A percentile compares a stretch with the other conserved stretches of the same genome.
These are phyloP conservation scores for Anorthoa munda DNA, from an alignment of 2,888 invertebrate genomes.

Conservation along the genomic window DNA sequence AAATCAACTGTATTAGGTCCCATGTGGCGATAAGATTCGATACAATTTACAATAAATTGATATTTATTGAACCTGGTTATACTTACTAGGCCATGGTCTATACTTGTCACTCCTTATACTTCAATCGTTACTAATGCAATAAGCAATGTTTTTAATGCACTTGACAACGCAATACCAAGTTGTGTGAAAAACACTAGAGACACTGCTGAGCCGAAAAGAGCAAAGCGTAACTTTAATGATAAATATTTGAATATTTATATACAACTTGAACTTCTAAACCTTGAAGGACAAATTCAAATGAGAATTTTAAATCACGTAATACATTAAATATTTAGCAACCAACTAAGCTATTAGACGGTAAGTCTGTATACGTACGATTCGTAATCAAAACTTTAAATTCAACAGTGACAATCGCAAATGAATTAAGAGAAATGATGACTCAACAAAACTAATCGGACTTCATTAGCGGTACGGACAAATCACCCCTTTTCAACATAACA, in stretches of 20 bases:
- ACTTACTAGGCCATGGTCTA: slow-evolving; percentile 45
- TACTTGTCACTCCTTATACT: slow-evolving; percentile 33
- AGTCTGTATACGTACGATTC: neutral
- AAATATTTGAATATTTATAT: slow-evolving; percentile 25
- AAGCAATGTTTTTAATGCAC: slow-evolving; percentile 39
- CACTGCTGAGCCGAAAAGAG: slow-evolving; percentile 5
- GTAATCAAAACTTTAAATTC: neutral
- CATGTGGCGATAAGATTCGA: slow-evolving; percentile 33
- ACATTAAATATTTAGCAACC: slow-evolving; percentile 3
- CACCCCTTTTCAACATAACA: slow-evolving; percentile 26
- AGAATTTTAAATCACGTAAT: slow-evolving; percentile 18
- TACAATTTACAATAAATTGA: slow-evolving; percentile 30
- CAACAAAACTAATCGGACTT: neutral
- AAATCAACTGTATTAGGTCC: neutral
- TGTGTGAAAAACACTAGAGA: slow-evolving; percentile 33
- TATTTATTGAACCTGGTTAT: slow-evolving; percentile 33
- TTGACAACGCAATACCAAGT: slow-evolving; percentile 8
- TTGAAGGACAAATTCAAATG: slow-evolving; percentile 39
- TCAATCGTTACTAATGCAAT: slow-evolving; percentile 28
- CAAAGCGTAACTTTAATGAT: slow-evolving; percentile 11
- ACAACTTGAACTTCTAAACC: slow-evolving; percentile 19
- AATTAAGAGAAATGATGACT: neutral
- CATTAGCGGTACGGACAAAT: neutral
- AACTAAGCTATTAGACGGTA: neutral
- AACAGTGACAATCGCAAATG: neutral